Evolutionary conservation across 1,140 invertebrate species (phyloP).

Genomic region (Calephelis virginiensis): DNA sequence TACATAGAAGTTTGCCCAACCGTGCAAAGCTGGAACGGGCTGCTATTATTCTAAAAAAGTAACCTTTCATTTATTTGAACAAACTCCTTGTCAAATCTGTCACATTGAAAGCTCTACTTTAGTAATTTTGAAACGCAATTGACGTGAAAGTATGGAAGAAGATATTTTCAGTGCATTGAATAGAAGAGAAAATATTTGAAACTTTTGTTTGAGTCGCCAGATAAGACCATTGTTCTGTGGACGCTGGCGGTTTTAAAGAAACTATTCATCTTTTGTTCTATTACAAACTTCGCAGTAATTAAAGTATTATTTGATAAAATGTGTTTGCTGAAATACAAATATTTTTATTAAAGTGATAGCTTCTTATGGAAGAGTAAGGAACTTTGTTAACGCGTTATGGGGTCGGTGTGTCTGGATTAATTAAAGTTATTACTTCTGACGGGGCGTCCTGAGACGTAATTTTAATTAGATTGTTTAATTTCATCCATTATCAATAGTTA

Average conservation of each 20-base stretch:
- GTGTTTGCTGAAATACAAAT: not conserved
- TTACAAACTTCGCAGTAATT: not conserved
- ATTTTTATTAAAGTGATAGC: not conserved
- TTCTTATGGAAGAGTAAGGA: too few species aligned
- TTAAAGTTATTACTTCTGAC: too few species aligned
- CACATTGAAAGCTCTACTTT: not conserved
- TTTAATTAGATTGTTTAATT: too few species aligned
- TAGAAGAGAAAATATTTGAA: constrained; percentile 15
- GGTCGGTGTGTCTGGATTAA: too few species aligned
- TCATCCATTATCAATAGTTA: too few species aligned
- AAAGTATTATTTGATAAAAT: constrained; percentile 3
- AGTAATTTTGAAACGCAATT: constrained; percentile 1
- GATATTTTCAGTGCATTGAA: constrained; percentile 13
- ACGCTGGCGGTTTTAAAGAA: constrained; percentile 6
- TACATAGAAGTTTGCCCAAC: too few species aligned
- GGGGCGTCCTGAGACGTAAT: too few species aligned
- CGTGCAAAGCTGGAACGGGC: too few species aligned
- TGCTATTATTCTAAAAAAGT: too few species aligned
- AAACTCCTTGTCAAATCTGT: not conserved
- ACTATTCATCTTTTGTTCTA: constrained; percentile 6
- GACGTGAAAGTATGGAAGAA: constrained; percentile 15
- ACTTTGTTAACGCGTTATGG: too few species aligned
- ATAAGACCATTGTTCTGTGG: constrained; percentile 7
- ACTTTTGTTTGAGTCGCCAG: constrained; percentile 11
- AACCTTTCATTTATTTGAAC: not conserved